Percentiles rank a stretch among this genome's conserved stretches.
phyloP scores from a whole-genome alignment of 1,140 invertebrate genomes.

The Drosophila busckii region DNA sequence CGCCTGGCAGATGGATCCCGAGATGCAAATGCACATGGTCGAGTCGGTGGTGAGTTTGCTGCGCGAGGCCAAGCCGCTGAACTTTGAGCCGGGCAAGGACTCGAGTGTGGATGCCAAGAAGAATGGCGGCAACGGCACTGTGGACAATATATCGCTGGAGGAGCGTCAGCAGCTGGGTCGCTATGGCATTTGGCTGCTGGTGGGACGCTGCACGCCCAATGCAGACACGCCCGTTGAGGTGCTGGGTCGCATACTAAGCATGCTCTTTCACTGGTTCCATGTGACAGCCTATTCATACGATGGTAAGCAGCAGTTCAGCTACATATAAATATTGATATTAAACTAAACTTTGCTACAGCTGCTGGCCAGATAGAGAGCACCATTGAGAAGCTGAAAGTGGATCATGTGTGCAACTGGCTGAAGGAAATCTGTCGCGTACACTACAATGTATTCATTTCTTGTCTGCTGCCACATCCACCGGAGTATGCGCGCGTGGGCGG shows the following conservation, averaged over 20 bases:
- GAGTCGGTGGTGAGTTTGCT: constrained; percentile 96
- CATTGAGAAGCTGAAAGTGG: constrained; percentile 94
- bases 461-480: constrained; percentile 88
- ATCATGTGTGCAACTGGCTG: constrained; percentile 96
- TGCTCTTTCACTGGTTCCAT: constrained; percentile 99
- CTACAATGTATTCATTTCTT: constrained; percentile 91
- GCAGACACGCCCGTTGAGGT: constrained; percentile 92
- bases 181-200: constrained; percentile 98
- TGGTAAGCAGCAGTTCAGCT: constrained; percentile 81
- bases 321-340: neutral
- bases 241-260: constrained; percentile 93
- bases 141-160: constrained; percentile 84
- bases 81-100: constrained; percentile 82
- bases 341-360: constrained; percentile 37
- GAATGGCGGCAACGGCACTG: constrained; percentile 50
- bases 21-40: constrained; percentile 95
- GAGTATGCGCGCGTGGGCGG: constrained; percentile 88
- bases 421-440: constrained; percentile 90
- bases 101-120: constrained; percentile 54
- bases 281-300: constrained; percentile 97
- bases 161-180: constrained; percentile 93
- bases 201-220: constrained; percentile 94
- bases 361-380: constrained; percentile 88
- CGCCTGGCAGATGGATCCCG: constrained; percentile 92
- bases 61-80: constrained; percentile 88